Conservation (phyloP, 2,797 vertebrate genomes). For the Tapirus indicus region DNA sequence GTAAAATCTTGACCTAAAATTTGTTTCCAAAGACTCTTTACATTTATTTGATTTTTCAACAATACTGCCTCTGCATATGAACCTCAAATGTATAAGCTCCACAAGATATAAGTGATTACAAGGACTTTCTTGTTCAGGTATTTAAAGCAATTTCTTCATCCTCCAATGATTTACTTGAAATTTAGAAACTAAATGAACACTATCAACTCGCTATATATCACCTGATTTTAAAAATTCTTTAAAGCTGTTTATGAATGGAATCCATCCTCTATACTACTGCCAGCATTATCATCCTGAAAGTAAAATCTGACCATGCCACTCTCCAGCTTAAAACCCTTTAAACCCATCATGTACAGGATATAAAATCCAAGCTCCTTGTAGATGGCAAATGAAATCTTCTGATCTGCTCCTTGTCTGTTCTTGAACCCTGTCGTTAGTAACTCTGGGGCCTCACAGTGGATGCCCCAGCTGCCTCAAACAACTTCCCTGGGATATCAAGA, state of each 20-base stretch:
- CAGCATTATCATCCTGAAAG: neutral
- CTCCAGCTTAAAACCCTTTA: neutral
- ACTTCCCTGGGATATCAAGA: neutral
- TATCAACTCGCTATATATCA: neutral
- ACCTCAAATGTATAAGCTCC: slow-evolving; percentile 26
- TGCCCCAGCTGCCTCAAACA: neutral
- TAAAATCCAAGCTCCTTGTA: slow-evolving; percentile 13
- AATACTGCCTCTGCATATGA: neutral
- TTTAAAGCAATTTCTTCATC: slow-evolving; percentile 48
- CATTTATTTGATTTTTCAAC: slow-evolving; percentile 16
- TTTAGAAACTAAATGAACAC: slow-evolving; percentile 34
- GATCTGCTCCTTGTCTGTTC: neutral
- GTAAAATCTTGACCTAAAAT: slow-evolving; percentile 58
- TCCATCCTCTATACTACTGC: neutral
- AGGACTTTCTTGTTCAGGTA: neutral
- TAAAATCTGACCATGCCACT: slow-evolving; percentile 14
- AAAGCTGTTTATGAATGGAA: slow-evolving; percentile 27
- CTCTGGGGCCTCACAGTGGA: neutral
- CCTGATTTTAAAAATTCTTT: neutral
- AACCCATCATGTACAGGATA: neutral
- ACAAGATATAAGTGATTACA: slow-evolving; percentile 29
- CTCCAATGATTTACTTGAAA: slow-evolving; percentile 23
- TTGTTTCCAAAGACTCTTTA: neutral
- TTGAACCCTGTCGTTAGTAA: slow-evolving; percentile 6
- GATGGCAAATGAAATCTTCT: slow-evolving; percentile 21